Evolutionary conservation across 2,888 invertebrate genomes (phyloP).

Genomic region (Nymphalis urticae): DNA sequence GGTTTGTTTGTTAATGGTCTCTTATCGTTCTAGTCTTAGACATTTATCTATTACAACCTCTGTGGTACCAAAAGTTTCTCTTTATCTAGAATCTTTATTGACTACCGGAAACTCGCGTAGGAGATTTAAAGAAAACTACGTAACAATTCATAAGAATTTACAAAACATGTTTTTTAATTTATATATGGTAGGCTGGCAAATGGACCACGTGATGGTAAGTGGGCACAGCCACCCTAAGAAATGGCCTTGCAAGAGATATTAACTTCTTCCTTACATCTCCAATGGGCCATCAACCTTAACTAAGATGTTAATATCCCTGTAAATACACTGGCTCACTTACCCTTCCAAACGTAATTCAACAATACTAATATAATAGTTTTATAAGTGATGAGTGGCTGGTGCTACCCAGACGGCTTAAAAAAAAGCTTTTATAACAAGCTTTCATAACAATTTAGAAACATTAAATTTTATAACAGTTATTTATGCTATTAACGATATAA

Average conservation of each 20-base stretch:
- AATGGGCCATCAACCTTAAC: not conserved
- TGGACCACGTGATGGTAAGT: too few relatives aligned
- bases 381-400: too few relatives aligned
- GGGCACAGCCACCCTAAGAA: too few relatives aligned
- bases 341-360: not conserved
- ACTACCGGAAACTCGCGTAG: slow-evolving; percentile 17
- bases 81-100: slow-evolving; percentile 25
- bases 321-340: too few relatives aligned
- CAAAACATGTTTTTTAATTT: too few relatives aligned
- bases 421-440: too few relatives aligned
- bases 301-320: not conserved
- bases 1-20: not conserved
- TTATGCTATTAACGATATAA: not conserved
- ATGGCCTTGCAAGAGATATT: not conserved
- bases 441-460: not conserved
- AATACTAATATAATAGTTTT: not conserved
- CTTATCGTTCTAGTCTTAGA: slow-evolving; percentile 9
- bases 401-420: too few relatives aligned
- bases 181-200: too few relatives aligned
- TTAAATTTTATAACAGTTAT: not conserved
- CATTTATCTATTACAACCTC: slow-evolving; percentile 13
- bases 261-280: not conserved
- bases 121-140: slow-evolving; percentile 6
- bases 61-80: not conserved
- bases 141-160: too few relatives aligned